Percentiles rank a stretch among this genome's conserved stretches.
phyloP scores from a whole-genome alignment of 2,113 vertebrate genomes.

The Hippocampus barbouri region DNA sequence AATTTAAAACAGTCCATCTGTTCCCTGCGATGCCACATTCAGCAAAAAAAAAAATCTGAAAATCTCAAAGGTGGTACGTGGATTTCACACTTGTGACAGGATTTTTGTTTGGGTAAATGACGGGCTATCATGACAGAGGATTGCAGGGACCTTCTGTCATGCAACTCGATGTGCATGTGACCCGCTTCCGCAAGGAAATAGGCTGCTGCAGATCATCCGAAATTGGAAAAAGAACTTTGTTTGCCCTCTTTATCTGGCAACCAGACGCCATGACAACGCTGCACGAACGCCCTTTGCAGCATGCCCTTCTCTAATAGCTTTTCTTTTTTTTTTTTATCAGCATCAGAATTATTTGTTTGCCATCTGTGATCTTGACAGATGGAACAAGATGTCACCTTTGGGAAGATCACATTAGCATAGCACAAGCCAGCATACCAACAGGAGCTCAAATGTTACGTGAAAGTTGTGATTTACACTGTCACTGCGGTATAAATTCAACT shows the following conservation, averaged over 20 bases:
- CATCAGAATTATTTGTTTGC: constrained; percentile 26
- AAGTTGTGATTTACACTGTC: background rate
- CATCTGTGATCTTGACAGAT: constrained; percentile 19
- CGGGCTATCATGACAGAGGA: constrained; percentile 29
- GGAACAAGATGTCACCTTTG: constrained; percentile 3
- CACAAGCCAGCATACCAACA: background rate
- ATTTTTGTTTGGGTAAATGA: constrained; percentile 22
- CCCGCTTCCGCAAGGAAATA: constrained; percentile 29
- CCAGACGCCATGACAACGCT: constrained; percentile 6
- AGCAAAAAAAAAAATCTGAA: background rate
- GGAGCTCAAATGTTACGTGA: background rate
- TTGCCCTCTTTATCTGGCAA: constrained; percentile 32
- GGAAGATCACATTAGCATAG: constrained; percentile 6
- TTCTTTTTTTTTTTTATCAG: constrained; percentile 5
- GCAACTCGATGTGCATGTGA: background rate
- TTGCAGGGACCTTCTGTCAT: background rate
- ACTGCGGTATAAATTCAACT: background rate
- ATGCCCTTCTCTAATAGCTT: constrained; percentile 21
- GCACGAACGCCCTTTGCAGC: constrained; percentile 21
- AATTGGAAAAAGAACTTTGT: constrained; percentile 26
- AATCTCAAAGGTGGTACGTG: background rate
- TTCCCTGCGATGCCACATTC: constrained; percentile 6
- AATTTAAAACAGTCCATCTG: constrained; percentile 29
- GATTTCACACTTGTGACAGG: background rate
- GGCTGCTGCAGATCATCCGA: constrained; percentile 24